Conservation (phyloP, 2,888 invertebrate genomes). For the Melinopterus prodromus region DNA sequence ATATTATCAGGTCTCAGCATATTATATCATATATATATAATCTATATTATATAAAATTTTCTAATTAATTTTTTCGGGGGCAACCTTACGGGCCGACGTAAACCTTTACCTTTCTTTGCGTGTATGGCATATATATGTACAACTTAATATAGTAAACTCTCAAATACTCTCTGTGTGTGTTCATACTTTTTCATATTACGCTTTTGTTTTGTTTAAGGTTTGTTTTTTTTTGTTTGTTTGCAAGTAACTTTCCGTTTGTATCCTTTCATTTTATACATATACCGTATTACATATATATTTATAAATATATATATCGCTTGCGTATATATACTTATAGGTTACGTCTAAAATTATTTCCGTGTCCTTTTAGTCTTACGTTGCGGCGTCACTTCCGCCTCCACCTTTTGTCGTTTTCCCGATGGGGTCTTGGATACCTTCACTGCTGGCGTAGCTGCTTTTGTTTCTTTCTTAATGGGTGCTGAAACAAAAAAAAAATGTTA, state of each 20-base stretch:
- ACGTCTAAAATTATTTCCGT: slow-evolving; percentile 39
- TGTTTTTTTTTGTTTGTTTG: slow-evolving; percentile 12
- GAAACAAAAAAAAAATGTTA: slow-evolving; percentile 13
- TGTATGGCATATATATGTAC: slow-evolving; percentile 4
- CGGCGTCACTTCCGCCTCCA: slow-evolving; percentile 24
- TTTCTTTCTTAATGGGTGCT: slow-evolving; percentile 38
- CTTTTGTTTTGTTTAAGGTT: neutral
- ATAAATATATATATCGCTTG: neutral
- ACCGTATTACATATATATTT: too few species aligned
- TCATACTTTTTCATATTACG: neutral
- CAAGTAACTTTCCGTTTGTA: neutral
- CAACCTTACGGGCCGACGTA: neutral
- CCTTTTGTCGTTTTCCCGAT: slow-evolving; percentile 25
- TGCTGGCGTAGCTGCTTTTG: slow-evolving; percentile 34
- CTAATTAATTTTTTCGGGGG: neutral
- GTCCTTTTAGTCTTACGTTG: slow-evolving; percentile 43
- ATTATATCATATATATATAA: neutral
- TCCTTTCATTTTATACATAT: slow-evolving; percentile 10
- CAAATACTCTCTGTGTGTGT: neutral
- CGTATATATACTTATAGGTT: neutral
- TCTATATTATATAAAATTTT: neutral
- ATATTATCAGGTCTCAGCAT: neutral
- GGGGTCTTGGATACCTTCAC: slow-evolving; percentile 19
- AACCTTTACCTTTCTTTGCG: neutral
- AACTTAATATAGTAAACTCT: neutral